Conservation (phyloP, 1,140 invertebrate species). For the Drosophila persimilis region DNA sequence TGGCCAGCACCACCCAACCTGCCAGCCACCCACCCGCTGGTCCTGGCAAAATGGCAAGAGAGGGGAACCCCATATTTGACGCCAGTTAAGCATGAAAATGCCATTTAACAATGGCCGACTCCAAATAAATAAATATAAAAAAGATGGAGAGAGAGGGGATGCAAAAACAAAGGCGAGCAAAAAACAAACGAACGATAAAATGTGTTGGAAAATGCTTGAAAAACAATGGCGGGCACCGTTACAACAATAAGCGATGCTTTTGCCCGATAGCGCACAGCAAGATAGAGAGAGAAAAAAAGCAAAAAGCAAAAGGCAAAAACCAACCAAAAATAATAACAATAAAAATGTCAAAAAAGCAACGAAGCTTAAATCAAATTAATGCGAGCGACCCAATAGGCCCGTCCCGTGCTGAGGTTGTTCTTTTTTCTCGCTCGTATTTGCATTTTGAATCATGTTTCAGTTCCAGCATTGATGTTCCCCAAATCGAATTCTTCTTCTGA, state of each 20-base stretch:
- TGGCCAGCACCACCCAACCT: constrained; percentile 29
- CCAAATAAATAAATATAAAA: constrained; percentile 68
- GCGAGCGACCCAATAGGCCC: constrained; percentile 45
- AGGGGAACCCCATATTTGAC: constrained; percentile 69
- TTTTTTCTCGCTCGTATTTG: constrained; percentile 9
- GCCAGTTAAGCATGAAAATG: constrained; percentile 80
- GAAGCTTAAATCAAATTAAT: constrained; percentile 63
- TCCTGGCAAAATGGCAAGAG: background rate
- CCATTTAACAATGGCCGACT: constrained; percentile 71
- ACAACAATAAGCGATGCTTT: constrained; percentile 43
- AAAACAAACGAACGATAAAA: constrained; percentile 51
- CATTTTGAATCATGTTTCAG: constrained; percentile 3
- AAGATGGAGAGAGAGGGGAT: constrained; percentile 30
- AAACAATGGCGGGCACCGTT: constrained; percentile 64
- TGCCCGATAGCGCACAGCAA: constrained; percentile 56
- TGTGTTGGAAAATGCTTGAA: constrained; percentile 71
- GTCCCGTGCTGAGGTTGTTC: constrained; percentile 1
- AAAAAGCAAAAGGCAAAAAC: background rate
- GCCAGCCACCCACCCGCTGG: background rate
- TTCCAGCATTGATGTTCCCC: background rate
- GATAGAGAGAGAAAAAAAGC: constrained; percentile 20
- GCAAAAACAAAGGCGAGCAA: constrained; percentile 24
- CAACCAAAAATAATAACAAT: constrained; percentile 54
- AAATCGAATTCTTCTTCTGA: background rate
- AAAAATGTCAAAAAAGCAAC: constrained; percentile 65